Percentiles rank a stretch among this genome's conserved stretches.
These are phyloP conservation scores for Ciconia stormi DNA, from an alignment of 2,113 vertebrate species.

Conservation along the genomic window DNA sequence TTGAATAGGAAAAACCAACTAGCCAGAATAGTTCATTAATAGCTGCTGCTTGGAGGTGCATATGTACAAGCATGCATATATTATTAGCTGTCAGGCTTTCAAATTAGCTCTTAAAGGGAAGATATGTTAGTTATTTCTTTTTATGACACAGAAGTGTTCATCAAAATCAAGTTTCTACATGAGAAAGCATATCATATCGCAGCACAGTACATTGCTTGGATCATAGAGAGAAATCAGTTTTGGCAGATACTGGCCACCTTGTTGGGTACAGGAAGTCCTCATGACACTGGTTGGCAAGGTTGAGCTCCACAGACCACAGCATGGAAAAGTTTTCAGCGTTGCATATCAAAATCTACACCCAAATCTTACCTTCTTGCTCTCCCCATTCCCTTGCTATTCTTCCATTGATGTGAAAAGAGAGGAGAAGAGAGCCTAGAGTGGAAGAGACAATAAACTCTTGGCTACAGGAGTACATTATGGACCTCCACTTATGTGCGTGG, in stretches of 20 bases:
- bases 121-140: not conserved
- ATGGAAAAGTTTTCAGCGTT: not conserved
- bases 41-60: not conserved
- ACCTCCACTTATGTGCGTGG: too few species aligned
- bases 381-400: not conserved
- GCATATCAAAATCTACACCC: not conserved
- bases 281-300: not conserved
- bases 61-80: not conserved
- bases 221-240: not conserved
- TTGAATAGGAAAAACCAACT: not conserved
- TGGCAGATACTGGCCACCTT: not conserved
- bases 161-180: not conserved
- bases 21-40: not conserved
- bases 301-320: not conserved
- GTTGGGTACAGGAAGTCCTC: not conserved
- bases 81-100: not conserved
- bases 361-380: not conserved
- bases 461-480: not conserved
- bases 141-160: not conserved
- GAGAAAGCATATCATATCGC: not conserved
- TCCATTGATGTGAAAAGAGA: not conserved
- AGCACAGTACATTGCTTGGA: not conserved
- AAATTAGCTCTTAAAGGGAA: not conserved
- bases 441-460: not conserved
- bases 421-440: not conserved